Percentiles rank a stretch among this genome's conserved stretches.
phyloP scores from a whole-genome alignment of 2,888 invertebrate species.

The Gonocerus acuteangulatus region DNA sequence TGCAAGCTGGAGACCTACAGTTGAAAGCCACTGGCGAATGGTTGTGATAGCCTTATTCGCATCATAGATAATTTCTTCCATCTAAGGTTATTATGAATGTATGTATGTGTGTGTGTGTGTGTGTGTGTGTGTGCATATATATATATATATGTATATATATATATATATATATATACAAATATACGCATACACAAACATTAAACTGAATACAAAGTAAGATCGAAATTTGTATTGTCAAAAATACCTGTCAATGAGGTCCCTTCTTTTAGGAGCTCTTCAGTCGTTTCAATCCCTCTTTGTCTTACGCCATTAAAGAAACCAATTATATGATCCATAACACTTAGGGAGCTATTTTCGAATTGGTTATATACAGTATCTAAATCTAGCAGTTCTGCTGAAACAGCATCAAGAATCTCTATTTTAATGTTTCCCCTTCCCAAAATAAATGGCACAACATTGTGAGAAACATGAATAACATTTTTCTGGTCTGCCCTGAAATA shows the following conservation, averaged over 20 bases:
- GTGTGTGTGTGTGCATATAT: too few species aligned
- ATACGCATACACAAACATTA: too few species aligned
- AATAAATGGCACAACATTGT: slow-evolving; percentile 72
- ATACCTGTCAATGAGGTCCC: slow-evolving; percentile 71
- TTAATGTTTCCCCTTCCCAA: slow-evolving; percentile 53
- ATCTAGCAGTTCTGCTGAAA: slow-evolving; percentile 65
- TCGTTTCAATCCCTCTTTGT: slow-evolving; percentile 71
- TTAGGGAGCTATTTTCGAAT: slow-evolving; percentile 68
- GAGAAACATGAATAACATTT: slow-evolving; percentile 67
- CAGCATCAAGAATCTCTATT: slow-evolving; percentile 68
- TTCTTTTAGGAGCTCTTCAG: slow-evolving; percentile 76
- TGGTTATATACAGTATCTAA: slow-evolving; percentile 76
- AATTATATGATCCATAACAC: slow-evolving; percentile 71
- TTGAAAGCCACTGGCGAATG: too few species aligned
- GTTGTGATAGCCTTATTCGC: too few species aligned
- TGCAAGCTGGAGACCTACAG: too few species aligned
- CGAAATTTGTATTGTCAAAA: too few species aligned
- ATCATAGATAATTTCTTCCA: too few species aligned
- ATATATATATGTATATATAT: background rate
- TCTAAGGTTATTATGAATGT: too few species aligned
- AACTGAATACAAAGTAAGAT: too few species aligned
- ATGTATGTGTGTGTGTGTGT: too few species aligned
- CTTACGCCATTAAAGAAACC: slow-evolving; percentile 61
- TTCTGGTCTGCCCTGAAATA: slow-evolving; percentile 60
- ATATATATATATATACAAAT: background rate